Percentiles rank a stretch among this genome's conserved stretches.
Conservation (phyloP, 2,888 invertebrate genomes). For the Metellina segmentata region DNA sequence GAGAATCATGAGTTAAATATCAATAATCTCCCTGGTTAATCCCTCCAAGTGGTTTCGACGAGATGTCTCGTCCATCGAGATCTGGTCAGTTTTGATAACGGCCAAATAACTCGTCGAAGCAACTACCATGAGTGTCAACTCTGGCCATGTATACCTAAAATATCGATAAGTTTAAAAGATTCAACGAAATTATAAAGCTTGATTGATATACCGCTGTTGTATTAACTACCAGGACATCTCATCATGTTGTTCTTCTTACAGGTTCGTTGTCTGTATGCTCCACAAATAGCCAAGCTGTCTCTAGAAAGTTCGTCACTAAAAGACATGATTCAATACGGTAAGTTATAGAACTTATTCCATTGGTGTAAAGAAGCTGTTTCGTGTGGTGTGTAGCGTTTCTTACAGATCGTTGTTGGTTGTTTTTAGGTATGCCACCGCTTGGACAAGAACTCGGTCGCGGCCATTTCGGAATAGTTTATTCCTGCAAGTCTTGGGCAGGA, state of each 20-base stretch:
- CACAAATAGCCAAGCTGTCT: slow-evolving; percentile 71
- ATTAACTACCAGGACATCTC: neutral
- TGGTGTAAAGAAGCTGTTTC: neutral
- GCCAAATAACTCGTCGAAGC: too few relatives aligned
- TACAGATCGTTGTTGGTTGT: neutral
- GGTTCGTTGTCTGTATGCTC: slow-evolving; percentile 74
- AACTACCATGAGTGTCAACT: too few relatives aligned
- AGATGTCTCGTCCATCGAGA: too few relatives aligned
- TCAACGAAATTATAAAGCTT: too few relatives aligned
- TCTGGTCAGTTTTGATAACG: too few relatives aligned
- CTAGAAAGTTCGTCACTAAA: slow-evolving; percentile 73
- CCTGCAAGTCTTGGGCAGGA: slow-evolving; percentile 73
- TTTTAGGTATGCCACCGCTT: slow-evolving; percentile 71
- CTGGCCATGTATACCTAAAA: too few relatives aligned
- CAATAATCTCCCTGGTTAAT: too few relatives aligned
- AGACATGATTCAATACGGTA: slow-evolving; percentile 75
- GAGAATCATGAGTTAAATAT: too few relatives aligned
- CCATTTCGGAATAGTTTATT: slow-evolving; percentile 73
- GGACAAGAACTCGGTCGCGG: slow-evolving; percentile 74
- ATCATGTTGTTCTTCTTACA: neutral
- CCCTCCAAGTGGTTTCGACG: too few relatives aligned
- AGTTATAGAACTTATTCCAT: neutral
- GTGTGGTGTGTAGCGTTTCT: neutral
- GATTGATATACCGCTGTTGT: too few relatives aligned
- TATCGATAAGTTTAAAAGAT: too few relatives aligned